Conservation (phyloP, 2,888 invertebrate species). For the Anaspis maculata region DNA sequence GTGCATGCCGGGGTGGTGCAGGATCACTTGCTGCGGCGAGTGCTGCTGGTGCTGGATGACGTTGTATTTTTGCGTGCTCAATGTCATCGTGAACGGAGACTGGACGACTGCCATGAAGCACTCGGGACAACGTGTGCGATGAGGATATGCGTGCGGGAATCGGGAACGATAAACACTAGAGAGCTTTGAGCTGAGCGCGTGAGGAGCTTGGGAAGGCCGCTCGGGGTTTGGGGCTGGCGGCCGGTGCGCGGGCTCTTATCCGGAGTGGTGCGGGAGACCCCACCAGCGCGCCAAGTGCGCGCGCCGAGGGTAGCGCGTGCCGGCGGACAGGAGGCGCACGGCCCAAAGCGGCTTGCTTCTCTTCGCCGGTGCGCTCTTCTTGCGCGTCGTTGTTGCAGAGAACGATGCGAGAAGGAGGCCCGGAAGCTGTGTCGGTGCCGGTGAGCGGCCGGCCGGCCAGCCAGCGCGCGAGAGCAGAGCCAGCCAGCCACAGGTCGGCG, state of each 20-base stretch:
- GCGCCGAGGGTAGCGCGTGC: constrained; percentile 42
- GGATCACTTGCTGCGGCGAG: constrained; percentile 49
- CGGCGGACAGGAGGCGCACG: constrained; percentile 40
- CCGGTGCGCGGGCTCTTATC: constrained; percentile 35
- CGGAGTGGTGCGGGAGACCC: constrained; percentile 34
- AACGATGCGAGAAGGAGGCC: constrained; percentile 11
- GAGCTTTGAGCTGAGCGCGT: too few relatives aligned
- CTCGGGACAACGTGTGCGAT: too few relatives aligned
- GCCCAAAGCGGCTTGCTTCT: constrained; percentile 33
- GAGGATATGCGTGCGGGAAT: constrained; percentile 1
- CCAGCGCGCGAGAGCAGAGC: too few relatives aligned
- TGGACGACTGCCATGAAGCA: constrained; percentile 36
- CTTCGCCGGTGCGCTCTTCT: constrained; percentile 14
- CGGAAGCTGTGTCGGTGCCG: constrained; percentile 20
- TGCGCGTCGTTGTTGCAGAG: constrained; percentile 5
- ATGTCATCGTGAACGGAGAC: constrained; percentile 36
- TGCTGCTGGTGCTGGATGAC: constrained; percentile 39
- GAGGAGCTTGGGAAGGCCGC: constrained; percentile 42
- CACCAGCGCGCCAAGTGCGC: constrained; percentile 33
- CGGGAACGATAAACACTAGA: constrained; percentile 2
- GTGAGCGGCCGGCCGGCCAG: too few relatives aligned
- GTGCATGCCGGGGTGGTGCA: constrained; percentile 39
- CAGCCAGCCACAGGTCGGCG: neutral
- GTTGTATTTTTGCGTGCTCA: constrained; percentile 40
- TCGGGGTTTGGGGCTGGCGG: constrained; percentile 48